A percentile compares a stretch with the other conserved stretches of the same genome.
Evolutionary conservation across 2,797 vertebrate genomes (phyloP).

Genomic region (Ciconia nigra): DNA sequence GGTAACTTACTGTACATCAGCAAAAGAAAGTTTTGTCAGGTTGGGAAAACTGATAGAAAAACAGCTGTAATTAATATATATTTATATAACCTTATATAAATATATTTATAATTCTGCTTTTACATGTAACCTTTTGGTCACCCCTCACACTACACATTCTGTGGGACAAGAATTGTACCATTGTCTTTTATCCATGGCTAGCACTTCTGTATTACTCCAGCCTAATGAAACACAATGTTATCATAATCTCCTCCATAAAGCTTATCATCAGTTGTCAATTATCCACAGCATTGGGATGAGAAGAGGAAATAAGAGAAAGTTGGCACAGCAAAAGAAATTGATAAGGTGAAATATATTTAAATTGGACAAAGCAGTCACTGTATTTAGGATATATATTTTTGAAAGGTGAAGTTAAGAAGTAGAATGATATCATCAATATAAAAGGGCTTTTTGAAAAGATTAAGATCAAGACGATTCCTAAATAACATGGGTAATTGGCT

Average conservation of each 20-base stretch:
- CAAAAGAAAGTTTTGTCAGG: background rate
- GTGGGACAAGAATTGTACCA: background rate
- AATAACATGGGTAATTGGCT: conserved; percentile 16
- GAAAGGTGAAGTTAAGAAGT: background rate
- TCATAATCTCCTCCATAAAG: background rate
- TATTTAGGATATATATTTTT: background rate
- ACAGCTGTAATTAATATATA: background rate
- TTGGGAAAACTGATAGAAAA: background rate
- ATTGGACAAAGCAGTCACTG: background rate
- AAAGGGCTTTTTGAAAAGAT: background rate
- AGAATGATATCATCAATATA: background rate
- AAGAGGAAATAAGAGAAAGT: background rate
- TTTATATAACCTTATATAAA: background rate
- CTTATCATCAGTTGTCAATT: conserved; percentile 11
- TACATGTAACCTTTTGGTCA: background rate
- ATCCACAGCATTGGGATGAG: background rate
- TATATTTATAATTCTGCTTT: background rate
- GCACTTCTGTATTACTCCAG: background rate
- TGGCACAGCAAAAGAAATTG: background rate
- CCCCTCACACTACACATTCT: background rate
- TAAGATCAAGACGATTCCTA: background rate
- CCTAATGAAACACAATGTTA: background rate
- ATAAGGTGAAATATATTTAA: background rate
- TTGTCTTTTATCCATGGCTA: background rate
- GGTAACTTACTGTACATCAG: background rate